Conservation (phyloP, 2,113 vertebrate genomes). For the Ceyx melanurus region DNA sequence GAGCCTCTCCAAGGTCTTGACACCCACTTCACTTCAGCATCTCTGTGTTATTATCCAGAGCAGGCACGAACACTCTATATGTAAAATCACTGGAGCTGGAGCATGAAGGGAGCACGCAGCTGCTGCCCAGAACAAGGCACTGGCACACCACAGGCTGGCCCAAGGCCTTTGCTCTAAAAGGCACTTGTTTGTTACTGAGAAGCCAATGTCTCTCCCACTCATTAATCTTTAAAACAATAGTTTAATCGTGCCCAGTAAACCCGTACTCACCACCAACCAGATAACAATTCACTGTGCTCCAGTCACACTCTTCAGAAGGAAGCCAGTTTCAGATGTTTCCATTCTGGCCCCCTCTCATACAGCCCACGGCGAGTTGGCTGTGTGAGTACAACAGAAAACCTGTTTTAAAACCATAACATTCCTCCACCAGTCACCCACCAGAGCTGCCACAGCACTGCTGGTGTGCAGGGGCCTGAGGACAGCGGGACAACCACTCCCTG, state of each 20-base stretch:
- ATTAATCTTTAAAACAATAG: slow-evolving; percentile 11
- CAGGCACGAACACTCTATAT: background rate
- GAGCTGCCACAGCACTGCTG: background rate
- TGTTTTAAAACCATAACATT: background rate
- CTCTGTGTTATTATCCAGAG: accelerated
- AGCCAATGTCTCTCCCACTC: background rate
- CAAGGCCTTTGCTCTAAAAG: background rate
- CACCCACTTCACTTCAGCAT: background rate
- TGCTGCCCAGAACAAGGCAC: background rate
- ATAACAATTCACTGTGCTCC: background rate
- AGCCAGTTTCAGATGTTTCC: background rate
- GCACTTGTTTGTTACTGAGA: background rate
- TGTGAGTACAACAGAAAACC: background rate
- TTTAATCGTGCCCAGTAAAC: slow-evolving; percentile 5
- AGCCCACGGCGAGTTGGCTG: background rate
- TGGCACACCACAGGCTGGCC: background rate
- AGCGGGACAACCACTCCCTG: background rate
- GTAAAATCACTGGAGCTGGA: background rate
- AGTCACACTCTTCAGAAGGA: background rate
- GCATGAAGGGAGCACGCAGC: background rate
- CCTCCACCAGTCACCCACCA: background rate
- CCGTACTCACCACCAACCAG: background rate
- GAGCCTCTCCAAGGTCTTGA: background rate
- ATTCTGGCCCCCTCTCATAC: background rate
- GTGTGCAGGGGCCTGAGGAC: background rate